Evolutionary conservation across 2,797 vertebrate genomes (phyloP), one percentile per base, ranked within the genome.

Genomic region (Xiphophorus birchmanni): DNA sequence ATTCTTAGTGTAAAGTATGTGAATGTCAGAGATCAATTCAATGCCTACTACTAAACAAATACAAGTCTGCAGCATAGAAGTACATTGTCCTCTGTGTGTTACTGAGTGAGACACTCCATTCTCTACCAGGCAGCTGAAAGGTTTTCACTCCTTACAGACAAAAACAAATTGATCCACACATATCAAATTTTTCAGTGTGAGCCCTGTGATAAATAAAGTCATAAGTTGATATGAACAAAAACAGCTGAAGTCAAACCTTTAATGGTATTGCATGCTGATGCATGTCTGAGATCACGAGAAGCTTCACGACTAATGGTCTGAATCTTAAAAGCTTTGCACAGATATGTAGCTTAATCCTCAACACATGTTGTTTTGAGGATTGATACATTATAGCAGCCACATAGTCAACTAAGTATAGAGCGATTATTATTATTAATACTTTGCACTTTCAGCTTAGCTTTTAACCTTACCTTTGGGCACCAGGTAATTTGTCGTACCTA

Each of bases 361-460:
- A 88, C 88, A 91, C 90, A 90, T 93, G 88, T 82, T 93, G 88
- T 82, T 86, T 69, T 72, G 84, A 81, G 82, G 78, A 88, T 82
- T 86, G 82, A 23, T 84, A 82, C 63, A 72, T 63, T 76, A 65
- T 87, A 87, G 89, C 86, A 82, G 82, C 82, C 73, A 73, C 26
- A 45, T 71, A 82, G 81, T 91, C 82, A 80, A 83, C 80, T 32
- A 40, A 82, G 79, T 90, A 81, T 82, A 76, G n/a, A 29, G 85
- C 82, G 69, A 87, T 79, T 75, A 76, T 75, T 54, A 79, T 75
- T 73, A 81, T 6, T 54, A 40, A 21, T 75, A 80, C 75, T 80
- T 78, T 69, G 60, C 78, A 58, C 50, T 77, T 80, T 32, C 73
- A 80, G 37, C 32, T 42, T 18, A 82, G 56, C 73, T 77, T 52